Percentiles rank a stretch among this genome's conserved stretches.
Evolutionary conservation across 23 tunicate genomes (phyloP).

Genomic region (Aplidium turbinatum): DNA sequence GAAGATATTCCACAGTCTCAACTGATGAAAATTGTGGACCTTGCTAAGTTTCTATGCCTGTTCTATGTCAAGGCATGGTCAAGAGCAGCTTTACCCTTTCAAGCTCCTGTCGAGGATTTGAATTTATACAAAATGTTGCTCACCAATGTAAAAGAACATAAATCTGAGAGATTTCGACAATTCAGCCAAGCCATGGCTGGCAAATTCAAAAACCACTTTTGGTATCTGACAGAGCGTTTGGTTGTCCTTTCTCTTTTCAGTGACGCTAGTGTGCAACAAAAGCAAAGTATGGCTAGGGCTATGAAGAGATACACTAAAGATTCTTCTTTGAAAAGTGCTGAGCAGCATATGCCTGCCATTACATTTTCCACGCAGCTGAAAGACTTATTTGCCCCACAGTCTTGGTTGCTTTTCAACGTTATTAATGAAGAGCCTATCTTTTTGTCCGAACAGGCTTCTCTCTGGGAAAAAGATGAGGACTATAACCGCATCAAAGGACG

Average conservation of each 20-base stretch:
- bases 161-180: conserved; percentile 13
- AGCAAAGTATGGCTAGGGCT: conserved; percentile 15
- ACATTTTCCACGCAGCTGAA: conserved; percentile 18
- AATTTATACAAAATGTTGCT: conserved; percentile 11
- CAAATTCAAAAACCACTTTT: conserved; percentile 18
- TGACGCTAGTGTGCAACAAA: conserved; percentile 22
- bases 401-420: conserved; percentile 11
- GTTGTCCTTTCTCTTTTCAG: neutral
- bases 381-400: neutral
- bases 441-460: too few species aligned
- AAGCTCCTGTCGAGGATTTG: conserved; percentile 20
- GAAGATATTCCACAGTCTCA: neutral
- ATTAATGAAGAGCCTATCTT: too few species aligned
- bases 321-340: neutral
- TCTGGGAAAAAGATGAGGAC: too few species aligned
- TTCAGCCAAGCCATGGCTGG: conserved; percentile 7
- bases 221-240: conserved; percentile 27
- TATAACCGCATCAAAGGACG: too few species aligned
- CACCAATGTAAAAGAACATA: conserved; percentile 7
- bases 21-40: conserved; percentile 10
- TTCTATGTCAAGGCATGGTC: conserved; percentile 19
- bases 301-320: conserved; percentile 8
- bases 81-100: conserved; percentile 16
- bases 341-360: conserved; percentile 19
- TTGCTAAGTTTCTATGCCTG: conserved; percentile 18